Conservation (phyloP, 2,888 invertebrate species). For the Mimumesa dahlbomi region DNA sequence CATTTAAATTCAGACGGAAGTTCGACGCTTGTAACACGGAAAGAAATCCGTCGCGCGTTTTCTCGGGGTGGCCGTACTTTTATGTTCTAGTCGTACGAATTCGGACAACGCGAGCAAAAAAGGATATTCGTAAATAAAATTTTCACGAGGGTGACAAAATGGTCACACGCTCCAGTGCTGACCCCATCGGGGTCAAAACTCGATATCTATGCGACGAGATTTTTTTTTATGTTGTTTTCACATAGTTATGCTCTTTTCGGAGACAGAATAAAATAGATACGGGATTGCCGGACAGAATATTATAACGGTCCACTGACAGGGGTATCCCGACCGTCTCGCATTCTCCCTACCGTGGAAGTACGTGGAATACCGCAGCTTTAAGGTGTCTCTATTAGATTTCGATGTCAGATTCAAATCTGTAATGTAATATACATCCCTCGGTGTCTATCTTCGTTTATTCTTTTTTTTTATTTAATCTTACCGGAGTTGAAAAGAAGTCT, state of each 20-base stretch:
- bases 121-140: conserved; percentile 74
- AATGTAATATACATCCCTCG: conserved; percentile 26
- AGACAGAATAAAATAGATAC: conserved; percentile 68
- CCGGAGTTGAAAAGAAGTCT: too few relatives aligned
- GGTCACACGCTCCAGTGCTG: conserved; percentile 78
- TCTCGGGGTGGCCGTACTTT: conserved; percentile 39
- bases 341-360: conserved; percentile 39
- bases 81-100: conserved; percentile 37
- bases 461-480: too few relatives aligned
- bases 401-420: conserved; percentile 62
- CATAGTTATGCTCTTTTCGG: conserved; percentile 71
- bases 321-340: conserved; percentile 50
- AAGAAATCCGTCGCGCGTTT: conserved; percentile 32
- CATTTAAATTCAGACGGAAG: conserved; percentile 67
- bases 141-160: conserved; percentile 74
- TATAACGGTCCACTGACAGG: conserved; percentile 76
- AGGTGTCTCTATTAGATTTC: conserved; percentile 71
- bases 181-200: conserved; percentile 72
- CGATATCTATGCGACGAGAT: conserved; percentile 69
- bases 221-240: conserved; percentile 76
- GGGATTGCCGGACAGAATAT: conserved; percentile 72
- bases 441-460: too few relatives aligned
- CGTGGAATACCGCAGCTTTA: conserved; percentile 62
- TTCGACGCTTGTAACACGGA: conserved; percentile 42
- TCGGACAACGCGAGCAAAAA: conserved; percentile 38